Conservation (phyloP, 92 coral and sea anemone genomes). For the Galaxea fascicularis region DNA sequence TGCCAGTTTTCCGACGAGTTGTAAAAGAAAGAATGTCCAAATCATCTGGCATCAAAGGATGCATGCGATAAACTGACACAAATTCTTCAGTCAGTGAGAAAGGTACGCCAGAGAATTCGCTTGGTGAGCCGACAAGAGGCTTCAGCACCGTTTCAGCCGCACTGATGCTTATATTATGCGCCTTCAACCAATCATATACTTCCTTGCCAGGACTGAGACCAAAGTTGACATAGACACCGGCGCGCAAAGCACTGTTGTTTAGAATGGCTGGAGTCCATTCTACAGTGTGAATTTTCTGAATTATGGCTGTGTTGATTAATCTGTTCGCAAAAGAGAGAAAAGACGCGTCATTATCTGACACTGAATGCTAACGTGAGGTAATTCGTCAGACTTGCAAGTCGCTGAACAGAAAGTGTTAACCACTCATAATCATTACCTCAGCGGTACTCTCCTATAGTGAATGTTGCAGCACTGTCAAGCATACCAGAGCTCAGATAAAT, state of each 20-base stretch:
- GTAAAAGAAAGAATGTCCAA: conserved; percentile 43
- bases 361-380: too few species aligned
- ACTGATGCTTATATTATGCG: conserved; percentile 55
- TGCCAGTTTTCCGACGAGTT: conserved; percentile 20
- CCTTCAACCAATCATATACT: conserved; percentile 64
- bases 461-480: too few species aligned
- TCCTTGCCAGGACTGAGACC: conserved; percentile 80
- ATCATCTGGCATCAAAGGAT: conserved; percentile 77
- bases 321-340: conserved; percentile 5
- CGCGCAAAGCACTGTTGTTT: conserved; percentile 76
- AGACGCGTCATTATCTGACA: neutral
- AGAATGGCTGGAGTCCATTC: conserved; percentile 93
- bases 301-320: conserved; percentile 77
- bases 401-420: too few species aligned
- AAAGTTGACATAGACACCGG: conserved; percentile 78
- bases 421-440: too few species aligned
- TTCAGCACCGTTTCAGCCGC: conserved; percentile 42
- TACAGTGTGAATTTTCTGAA: conserved; percentile 83
- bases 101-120: conserved; percentile 64
- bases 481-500: too few species aligned
- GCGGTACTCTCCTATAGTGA: too few species aligned
- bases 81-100: conserved; percentile 88
- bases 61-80: conserved; percentile 88
- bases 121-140: conserved; percentile 74
- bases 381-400: too few species aligned